Conservation (phyloP, 2,797 vertebrate genomes). For the Adelosebastes latens region DNA sequence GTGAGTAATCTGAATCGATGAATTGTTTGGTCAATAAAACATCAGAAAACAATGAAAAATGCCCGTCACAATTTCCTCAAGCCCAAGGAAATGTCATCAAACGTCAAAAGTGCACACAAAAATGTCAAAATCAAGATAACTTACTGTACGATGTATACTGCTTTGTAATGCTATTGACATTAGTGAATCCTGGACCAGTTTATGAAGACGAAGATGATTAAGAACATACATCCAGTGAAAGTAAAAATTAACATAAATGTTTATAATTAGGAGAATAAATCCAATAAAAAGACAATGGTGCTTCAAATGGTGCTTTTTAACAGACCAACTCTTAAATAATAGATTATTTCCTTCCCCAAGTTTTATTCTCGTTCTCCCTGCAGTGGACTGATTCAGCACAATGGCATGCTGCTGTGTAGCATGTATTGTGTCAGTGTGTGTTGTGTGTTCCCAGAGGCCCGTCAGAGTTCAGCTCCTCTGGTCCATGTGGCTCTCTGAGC, state of each 20-base stretch:
- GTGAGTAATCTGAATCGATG: background rate
- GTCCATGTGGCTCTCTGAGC: constrained; percentile 37
- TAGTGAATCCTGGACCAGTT: background rate
- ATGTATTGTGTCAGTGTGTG: constrained; percentile 19
- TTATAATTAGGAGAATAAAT: background rate
- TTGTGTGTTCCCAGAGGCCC: constrained; percentile 13
- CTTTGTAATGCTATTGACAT: background rate
- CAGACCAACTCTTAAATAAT: background rate
- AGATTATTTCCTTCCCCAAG: background rate
- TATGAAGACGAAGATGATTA: background rate
- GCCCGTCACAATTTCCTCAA: too few species aligned
- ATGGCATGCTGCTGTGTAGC: constrained; percentile 17
- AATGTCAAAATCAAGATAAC: background rate
- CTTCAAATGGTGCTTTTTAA: background rate
- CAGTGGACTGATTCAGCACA: constrained; percentile 40
- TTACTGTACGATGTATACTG: background rate
- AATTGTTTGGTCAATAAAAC: background rate
- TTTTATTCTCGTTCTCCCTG: constrained; percentile 5
- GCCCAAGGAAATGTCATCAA: background rate
- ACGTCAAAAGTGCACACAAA: background rate
- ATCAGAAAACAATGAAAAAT: background rate
- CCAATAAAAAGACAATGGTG: background rate
- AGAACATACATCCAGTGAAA: background rate
- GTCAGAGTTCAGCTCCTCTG: constrained; percentile 33
- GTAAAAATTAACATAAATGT: background rate